Evolutionary conservation across 2,797 vertebrate genomes (phyloP).

Genomic region (Spondyliosoma cantharus): DNA sequence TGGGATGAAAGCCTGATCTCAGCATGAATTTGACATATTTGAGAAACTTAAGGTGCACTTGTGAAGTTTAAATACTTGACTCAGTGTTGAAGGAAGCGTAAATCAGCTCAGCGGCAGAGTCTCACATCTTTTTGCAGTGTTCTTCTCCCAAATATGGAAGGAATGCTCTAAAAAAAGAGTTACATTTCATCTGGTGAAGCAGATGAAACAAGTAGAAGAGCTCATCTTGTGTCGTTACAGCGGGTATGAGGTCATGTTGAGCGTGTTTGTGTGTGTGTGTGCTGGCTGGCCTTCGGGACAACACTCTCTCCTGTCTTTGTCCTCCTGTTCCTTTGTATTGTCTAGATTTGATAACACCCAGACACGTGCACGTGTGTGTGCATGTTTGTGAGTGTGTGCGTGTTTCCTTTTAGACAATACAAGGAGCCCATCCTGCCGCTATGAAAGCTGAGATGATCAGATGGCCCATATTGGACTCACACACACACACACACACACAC

Average conservation of each 20-base stretch:
- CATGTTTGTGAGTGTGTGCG: slow-evolving; percentile 34
- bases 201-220: slow-evolving; percentile 37
- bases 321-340: slow-evolving; percentile 81
- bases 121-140: neutral
- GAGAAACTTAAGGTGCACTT: slow-evolving; percentile 48
- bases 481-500: slow-evolving; percentile 15
- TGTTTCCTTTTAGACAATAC: slow-evolving; percentile 72
- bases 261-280: slow-evolving; percentile 36
- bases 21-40: slow-evolving; percentile 40
- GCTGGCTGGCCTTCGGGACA: slow-evolving; percentile 61
- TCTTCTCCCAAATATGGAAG: slow-evolving; percentile 11
- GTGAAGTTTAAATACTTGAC: slow-evolving; percentile 36
- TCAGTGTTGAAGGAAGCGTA: slow-evolving; percentile 23
- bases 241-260: slow-evolving; percentile 63
- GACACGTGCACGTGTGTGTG: slow-evolving; percentile 61
- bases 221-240: slow-evolving; percentile 37
- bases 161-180: neutral
- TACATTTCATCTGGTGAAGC: slow-evolving; percentile 11
- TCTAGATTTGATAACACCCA: slow-evolving; percentile 79
- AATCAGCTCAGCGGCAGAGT: slow-evolving; percentile 34
- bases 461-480: slow-evolving; percentile 53
- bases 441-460: slow-evolving; percentile 57
- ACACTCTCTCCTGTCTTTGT: slow-evolving; percentile 80
- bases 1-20: slow-evolving; percentile 22
- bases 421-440: slow-evolving; percentile 67